phyloP scores from a whole-genome alignment of 1,140 invertebrate genomes.

The Diuraphis noxia region DNA sequence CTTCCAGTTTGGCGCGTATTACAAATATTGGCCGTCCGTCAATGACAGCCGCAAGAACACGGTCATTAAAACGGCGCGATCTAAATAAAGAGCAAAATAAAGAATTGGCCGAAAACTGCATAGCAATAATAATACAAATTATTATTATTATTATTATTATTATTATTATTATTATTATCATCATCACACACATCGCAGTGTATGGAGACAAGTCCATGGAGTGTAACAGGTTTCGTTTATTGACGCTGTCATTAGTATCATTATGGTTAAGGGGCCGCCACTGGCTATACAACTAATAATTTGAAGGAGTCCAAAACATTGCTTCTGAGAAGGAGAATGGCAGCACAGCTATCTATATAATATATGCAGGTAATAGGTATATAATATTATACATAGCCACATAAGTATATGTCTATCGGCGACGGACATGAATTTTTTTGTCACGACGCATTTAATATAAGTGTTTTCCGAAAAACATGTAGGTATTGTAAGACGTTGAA shows the following conservation, averaged over 20 bases:
- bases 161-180: background rate
- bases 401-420: background rate
- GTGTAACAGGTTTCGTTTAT: slow-evolving; percentile 27
- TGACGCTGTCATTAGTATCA: background rate
- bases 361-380: background rate
- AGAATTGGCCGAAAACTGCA: background rate
- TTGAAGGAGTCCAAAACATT: background rate
- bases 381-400: too few relatives aligned
- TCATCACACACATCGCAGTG: background rate
- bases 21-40: background rate
- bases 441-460: background rate
- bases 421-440: background rate
- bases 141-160: slow-evolving; percentile 2
- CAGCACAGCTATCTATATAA: background rate
- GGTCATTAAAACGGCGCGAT: background rate
- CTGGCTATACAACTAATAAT: background rate
- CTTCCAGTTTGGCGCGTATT: background rate
- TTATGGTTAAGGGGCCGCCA: background rate
- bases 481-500: background rate
- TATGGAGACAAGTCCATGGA: background rate
- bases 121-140: slow-evolving; percentile 6
- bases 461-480: background rate
- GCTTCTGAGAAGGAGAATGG: background rate
- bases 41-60: background rate
- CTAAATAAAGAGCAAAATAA: background rate